Evolutionary conservation across 1,140 invertebrate species (phyloP).

Genomic region (Oscheius sp.): DNA sequence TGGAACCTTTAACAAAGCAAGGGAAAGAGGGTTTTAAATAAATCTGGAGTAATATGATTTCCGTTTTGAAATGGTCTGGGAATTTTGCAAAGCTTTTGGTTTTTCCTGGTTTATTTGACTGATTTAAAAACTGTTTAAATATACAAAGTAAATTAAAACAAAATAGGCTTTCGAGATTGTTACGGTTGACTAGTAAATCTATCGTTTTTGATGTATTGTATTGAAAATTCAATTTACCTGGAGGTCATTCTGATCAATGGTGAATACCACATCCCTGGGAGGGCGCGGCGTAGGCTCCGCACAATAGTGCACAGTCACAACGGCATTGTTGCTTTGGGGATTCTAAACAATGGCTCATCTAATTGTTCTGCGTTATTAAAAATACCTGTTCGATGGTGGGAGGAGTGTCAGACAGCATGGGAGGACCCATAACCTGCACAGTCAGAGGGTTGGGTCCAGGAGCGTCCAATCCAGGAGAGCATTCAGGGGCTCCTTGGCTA

Average conservation of each 20-base stretch:
- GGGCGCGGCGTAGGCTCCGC: constrained; percentile 56
- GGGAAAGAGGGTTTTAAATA: too few species aligned
- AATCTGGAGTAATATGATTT: too few species aligned
- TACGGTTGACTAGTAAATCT: too few species aligned
- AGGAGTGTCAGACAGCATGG: constrained; percentile 51
- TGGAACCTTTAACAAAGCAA: too few species aligned
- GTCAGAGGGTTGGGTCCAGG: constrained; percentile 49
- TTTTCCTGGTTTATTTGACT: too few species aligned
- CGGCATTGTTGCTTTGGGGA: constrained; percentile 42
- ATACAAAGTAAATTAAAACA: too few species aligned
- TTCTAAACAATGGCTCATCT: constrained; percentile 15
- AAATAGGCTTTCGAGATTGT: too few species aligned
- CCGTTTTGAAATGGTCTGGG: too few species aligned
- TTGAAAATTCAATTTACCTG: too few species aligned
- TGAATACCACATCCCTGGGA: constrained; percentile 55
- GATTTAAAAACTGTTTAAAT: too few species aligned
- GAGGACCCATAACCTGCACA: constrained; percentile 57
- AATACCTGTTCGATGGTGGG: constrained; percentile 55
- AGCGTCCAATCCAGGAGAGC: constrained; percentile 53
- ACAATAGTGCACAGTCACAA: constrained; percentile 58
- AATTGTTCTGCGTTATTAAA: not conserved
- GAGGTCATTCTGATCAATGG: constrained; percentile 56
- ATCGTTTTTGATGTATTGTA: too few species aligned
- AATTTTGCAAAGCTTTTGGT: too few species aligned
- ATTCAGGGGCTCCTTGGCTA: constrained; percentile 52